A percentile compares a stretch with the other conserved stretches of the same genome.
Conservation (phyloP, 2,888 invertebrate genomes). For the Microctonus brassicae region DNA sequence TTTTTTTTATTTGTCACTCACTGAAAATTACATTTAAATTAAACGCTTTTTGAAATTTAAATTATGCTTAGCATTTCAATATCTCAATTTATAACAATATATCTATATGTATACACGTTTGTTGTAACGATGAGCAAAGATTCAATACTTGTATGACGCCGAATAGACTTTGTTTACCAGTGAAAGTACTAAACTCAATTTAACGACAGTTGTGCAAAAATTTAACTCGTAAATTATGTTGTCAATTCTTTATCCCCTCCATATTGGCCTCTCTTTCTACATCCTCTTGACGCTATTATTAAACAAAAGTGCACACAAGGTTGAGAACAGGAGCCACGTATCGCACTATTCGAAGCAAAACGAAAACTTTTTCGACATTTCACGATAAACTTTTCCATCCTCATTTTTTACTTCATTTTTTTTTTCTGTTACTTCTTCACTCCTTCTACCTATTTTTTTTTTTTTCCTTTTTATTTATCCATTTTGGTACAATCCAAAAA, state of each 20-base stretch:
- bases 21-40: background rate
- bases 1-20: background rate
- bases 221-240: slow-evolving; percentile 41
- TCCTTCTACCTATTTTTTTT: too few relatives aligned
- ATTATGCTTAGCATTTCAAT: background rate
- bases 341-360: slow-evolving; percentile 31
- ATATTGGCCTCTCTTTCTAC: background rate
- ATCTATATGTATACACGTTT: background rate
- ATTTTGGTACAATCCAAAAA: background rate
- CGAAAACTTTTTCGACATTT: slow-evolving; percentile 39
- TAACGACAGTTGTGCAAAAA: slow-evolving; percentile 47
- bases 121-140: background rate
- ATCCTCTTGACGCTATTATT: background rate
- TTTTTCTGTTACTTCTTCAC: background rate
- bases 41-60: background rate
- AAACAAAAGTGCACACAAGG: slow-evolving; percentile 2
- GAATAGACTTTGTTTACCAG: slow-evolving; percentile 40
- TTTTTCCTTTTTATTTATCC: background rate
- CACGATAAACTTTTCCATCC: slow-evolving; percentile 32
- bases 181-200: slow-evolving; percentile 43
- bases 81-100: background rate
- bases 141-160: slow-evolving; percentile 7
- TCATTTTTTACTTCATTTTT: background rate
- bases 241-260: background rate
- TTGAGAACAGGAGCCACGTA: slow-evolving; percentile 16